These are phyloP conservation scores for Pseudorectes ferrugineus DNA, from an alignment of 2,113 vertebrate species.

Conservation along the genomic window DNA sequence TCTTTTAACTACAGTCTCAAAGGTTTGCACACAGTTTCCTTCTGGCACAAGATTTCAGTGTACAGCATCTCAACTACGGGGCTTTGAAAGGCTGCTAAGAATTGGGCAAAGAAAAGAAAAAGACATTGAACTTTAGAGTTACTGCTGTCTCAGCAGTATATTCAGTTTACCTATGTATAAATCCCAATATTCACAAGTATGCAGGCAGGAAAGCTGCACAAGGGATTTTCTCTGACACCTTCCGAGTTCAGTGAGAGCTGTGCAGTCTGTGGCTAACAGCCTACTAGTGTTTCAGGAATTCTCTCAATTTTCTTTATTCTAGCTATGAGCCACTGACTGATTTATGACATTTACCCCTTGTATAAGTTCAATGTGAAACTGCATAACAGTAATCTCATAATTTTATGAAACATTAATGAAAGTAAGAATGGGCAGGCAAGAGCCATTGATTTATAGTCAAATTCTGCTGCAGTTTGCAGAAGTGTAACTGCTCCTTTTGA, in stretches of 20 bases:
- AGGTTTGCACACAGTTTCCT: background rate
- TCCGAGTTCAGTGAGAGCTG: background rate
- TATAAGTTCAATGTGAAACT: background rate
- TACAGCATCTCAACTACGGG: background rate
- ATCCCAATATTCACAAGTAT: background rate
- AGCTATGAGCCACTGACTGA: background rate
- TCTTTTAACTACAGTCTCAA: background rate
- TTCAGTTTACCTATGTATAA: background rate
- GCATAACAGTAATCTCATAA: background rate
- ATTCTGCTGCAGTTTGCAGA: background rate
- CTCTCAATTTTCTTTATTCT: background rate
- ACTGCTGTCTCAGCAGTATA: background rate
- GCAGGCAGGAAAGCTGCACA: background rate
- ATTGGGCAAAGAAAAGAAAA: background rate
- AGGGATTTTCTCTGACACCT: background rate
- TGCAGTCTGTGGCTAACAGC: background rate
- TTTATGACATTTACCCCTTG: background rate
- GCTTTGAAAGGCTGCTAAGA: background rate
- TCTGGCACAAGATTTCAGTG: background rate
- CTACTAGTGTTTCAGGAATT: background rate
- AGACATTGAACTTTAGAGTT: background rate
- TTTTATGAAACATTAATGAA: slow-evolving; percentile 3
- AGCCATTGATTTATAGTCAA: background rate
- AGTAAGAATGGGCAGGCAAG: background rate
- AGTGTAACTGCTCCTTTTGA: background rate